Evolutionary conservation across 2,113 vertebrate genomes (phyloP).

Genomic region (Calidris pugnax): DNA sequence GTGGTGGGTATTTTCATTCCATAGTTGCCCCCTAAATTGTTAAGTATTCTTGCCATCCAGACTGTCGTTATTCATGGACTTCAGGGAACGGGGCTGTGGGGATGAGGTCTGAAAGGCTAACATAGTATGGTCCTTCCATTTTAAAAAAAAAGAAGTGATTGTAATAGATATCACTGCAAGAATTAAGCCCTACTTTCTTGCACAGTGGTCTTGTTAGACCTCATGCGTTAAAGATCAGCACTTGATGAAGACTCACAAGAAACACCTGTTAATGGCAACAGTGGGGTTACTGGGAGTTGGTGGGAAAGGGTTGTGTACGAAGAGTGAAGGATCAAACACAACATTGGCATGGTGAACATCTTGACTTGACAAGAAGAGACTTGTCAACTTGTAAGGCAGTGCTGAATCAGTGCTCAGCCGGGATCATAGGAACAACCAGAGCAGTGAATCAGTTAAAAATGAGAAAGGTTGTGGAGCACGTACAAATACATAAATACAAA

Average conservation of each 20-base stretch:
- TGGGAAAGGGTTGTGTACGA: rapidly evolving
- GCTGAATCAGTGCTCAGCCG: not conserved
- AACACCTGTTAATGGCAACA: not conserved
- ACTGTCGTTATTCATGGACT: not conserved
- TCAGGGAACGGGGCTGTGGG: not conserved
- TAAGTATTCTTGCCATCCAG: not conserved
- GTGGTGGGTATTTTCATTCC: not conserved
- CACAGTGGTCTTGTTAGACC: not conserved
- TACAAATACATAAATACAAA: not conserved
- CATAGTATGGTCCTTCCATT: not conserved
- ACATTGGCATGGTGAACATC: not conserved
- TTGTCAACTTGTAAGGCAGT: not conserved
- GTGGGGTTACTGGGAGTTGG: not conserved
- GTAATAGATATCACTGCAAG: not conserved
- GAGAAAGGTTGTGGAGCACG: rapidly evolving
- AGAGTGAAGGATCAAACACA: not conserved
- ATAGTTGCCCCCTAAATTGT: not conserved
- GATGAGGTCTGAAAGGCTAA: not conserved
- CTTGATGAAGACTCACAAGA: not conserved
- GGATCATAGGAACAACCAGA: not conserved
- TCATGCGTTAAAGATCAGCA: not conserved
- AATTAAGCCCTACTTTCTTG: not conserved
- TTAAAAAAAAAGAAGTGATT: not conserved
- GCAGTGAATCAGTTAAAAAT: not conserved
- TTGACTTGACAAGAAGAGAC: not conserved